Evolutionary conservation across 2,888 invertebrate species (phyloP), one percentile per base, ranked within the genome.

Genomic region (Andricus curvator): DNA sequence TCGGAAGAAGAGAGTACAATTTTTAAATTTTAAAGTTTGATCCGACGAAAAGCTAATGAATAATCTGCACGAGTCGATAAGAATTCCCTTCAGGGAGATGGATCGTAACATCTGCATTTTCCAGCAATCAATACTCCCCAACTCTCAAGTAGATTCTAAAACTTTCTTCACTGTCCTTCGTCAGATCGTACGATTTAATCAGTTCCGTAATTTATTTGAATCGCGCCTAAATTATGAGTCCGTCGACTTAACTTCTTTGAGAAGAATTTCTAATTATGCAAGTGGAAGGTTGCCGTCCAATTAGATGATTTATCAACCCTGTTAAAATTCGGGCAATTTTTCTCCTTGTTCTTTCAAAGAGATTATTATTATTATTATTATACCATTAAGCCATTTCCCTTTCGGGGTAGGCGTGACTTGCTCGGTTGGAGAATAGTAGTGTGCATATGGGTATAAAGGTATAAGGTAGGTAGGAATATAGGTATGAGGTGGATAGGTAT

Each of bases 121-220:
- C 70, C 33, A 51, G 74, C 33, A 74, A 74, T 74, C 74, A 74
- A 74, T 74, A 74, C 13, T n/a, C n/a, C 48, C 17, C 74, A 74
- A 74, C 33, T 74, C 20, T 56, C n/a, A 74, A 74, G 74, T 56
- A 29, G 25, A 56, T 33, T 56, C 51, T 56, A 56, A 74, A 74
- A 74, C 51, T 74, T 74, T 74, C 33, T 74, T 68, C 44, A 17
- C 51, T 70, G 51, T 48, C 29, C 70, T 22, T 48, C 68, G 48
- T 48, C 48, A 48, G 48, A 15, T 48, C 4, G 48, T 48, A 8
- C 70, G 29, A 51, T 70, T 51, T 51, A 70, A 70, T 74, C 51
- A 29, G 51, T 74, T 56, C 20, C 15, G 29, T 74, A 74, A 56
- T 51, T 74, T 48, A 51, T 56, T 74, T n/a, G 33, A 74, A 56